These are phyloP conservation scores for Drosophila simulans DNA, from an alignment of 1,140 invertebrate genomes.

Conservation along the genomic window DNA sequence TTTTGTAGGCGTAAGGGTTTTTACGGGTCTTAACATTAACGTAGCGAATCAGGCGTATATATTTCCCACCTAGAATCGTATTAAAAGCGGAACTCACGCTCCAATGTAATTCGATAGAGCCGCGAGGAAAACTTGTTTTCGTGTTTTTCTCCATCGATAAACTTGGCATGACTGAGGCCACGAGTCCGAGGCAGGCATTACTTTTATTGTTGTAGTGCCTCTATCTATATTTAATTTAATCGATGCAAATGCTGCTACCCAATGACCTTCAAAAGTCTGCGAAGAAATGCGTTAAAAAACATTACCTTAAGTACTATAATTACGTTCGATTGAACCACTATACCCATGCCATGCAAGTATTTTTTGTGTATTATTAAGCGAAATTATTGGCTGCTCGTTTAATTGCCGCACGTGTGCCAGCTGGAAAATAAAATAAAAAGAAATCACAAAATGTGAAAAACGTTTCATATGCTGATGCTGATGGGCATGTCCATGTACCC, in stretches of 20 bases:
- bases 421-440: conserved; percentile 22
- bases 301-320: conserved; percentile 37
- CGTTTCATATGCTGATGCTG: conserved; percentile 39
- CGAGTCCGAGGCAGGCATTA: conserved; percentile 54
- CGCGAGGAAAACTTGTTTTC: conserved; percentile 60
- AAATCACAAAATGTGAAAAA: conserved; percentile 19
- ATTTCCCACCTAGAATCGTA: conserved; percentile 45
- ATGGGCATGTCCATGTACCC: conserved; percentile 59
- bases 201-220: conserved; percentile 26
- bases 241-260: conserved; percentile 36
- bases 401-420: conserved; percentile 70
- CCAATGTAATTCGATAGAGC: conserved; percentile 55
- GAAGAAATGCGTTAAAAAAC: conserved; percentile 41
- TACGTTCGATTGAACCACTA: conserved; percentile 30
- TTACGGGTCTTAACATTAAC: conserved; percentile 31
- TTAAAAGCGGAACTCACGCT: conserved; percentile 66
- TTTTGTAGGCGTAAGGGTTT: conserved; percentile 39
- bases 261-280: conserved; percentile 46
- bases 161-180: conserved; percentile 63
- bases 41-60: conserved; percentile 35
- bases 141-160: conserved; percentile 39
- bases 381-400: conserved; percentile 59
- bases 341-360: conserved; percentile 9
- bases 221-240: conserved; percentile 57
- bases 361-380: conserved; percentile 55